A percentile compares a stretch with the other conserved stretches of the same genome.
These are phyloP conservation scores for Nymphalis polychloros DNA, from an alignment of 2,888 invertebrate species.

Conservation along the genomic window DNA sequence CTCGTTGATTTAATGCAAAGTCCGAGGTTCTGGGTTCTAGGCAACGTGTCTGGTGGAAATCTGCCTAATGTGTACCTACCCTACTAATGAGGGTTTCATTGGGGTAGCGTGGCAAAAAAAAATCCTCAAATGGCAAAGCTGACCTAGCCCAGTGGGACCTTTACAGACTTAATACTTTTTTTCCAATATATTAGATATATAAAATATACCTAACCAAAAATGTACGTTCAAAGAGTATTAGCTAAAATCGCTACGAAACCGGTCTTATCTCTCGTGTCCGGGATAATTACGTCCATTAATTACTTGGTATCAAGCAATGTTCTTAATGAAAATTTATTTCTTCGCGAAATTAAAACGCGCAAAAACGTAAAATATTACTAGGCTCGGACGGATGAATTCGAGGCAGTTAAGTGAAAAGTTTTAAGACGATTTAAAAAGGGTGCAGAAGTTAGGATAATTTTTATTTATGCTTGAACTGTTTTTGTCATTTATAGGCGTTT, in stretches of 20 bases:
- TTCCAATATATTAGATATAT: not conserved
- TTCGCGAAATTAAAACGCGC: conserved; percentile 61
- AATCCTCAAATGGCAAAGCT: too few relatives aligned
- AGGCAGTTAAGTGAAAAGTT: conserved; percentile 20
- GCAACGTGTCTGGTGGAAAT: too few relatives aligned
- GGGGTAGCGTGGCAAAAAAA: too few relatives aligned
- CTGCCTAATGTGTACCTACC: too few relatives aligned
- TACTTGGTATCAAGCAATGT: conserved; percentile 59
- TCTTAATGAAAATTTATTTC: conserved; percentile 76
- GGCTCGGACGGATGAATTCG: conserved; percentile 12
- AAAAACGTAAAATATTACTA: conserved; percentile 39
- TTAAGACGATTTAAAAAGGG: conserved; percentile 3
- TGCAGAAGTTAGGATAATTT: not conserved
- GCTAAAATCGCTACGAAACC: conserved; percentile 23
- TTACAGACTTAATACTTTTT: too few relatives aligned
- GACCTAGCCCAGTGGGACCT: too few relatives aligned
- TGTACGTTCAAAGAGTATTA: conserved; percentile 28
- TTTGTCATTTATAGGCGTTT: not conserved
- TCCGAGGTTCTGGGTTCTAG: too few relatives aligned
- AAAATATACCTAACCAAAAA: not conserved
- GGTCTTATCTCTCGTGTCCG: conserved; percentile 29
- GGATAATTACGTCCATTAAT: conserved; percentile 72
- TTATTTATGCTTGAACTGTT: not conserved
- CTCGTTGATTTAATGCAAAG: too few relatives aligned
- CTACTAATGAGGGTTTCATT: too few relatives aligned